Evolutionary conservation across 2,113 vertebrate species (phyloP).

Genomic region (Ia io): DNA sequence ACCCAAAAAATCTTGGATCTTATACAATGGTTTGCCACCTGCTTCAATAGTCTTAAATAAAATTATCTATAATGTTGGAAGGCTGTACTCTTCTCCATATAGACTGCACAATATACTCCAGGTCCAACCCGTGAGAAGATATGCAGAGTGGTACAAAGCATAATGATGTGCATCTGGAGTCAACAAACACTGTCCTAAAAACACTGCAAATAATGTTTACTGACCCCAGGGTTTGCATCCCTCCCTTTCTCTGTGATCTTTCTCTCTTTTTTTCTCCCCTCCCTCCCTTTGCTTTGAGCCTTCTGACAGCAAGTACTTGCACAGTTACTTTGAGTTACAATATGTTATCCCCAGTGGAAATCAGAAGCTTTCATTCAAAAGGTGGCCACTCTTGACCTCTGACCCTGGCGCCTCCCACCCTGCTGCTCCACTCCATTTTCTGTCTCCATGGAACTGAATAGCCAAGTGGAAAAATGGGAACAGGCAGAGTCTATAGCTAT

Average conservation of each 20-base stretch:
- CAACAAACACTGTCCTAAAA: constrained; percentile 76
- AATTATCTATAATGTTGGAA: background rate
- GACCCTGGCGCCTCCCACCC: constrained; percentile 82
- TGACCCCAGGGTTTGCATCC: constrained; percentile 57
- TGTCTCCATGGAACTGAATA: constrained; percentile 85
- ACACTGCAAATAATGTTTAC: constrained; percentile 45
- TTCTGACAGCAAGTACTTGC: constrained; percentile 80
- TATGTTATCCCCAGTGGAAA: constrained; percentile 82
- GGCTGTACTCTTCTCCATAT: background rate
- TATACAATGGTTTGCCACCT: background rate
- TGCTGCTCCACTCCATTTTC: constrained; percentile 76
- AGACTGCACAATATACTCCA: background rate
- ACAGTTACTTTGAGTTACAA: constrained; percentile 83
- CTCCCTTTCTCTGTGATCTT: constrained; percentile 79
- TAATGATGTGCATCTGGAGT: constrained; percentile 74
- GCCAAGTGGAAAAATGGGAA: constrained; percentile 83
- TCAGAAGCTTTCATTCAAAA: constrained; percentile 84
- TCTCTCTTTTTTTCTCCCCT: constrained; percentile 55
- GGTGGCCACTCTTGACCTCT: constrained; percentile 87
- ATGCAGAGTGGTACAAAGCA: constrained; percentile 49
- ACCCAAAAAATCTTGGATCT: background rate
- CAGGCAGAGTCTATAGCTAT: constrained; percentile 85
- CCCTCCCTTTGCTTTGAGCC: constrained; percentile 73
- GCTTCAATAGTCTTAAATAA: background rate
- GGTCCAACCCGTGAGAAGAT: background rate